phyloP scores from a whole-genome alignment of 2,888 invertebrate genomes.

The Polydesmus complanatus region DNA sequence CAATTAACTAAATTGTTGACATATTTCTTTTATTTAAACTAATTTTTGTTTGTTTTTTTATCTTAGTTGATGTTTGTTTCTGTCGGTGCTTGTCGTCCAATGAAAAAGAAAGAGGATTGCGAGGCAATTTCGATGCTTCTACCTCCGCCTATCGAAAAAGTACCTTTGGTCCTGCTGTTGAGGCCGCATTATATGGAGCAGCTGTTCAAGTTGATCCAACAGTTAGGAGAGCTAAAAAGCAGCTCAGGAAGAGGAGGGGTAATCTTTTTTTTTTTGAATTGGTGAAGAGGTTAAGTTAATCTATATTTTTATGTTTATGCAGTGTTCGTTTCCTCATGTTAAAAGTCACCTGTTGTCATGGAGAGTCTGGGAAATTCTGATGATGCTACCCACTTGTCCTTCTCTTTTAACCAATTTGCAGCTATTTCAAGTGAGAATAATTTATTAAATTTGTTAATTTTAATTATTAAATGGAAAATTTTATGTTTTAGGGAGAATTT shows the following conservation, averaged over 20 bases:
- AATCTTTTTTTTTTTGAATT: constrained; percentile 23
- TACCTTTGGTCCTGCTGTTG: constrained; percentile 70
- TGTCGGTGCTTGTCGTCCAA: constrained; percentile 55
- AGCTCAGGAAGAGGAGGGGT: constrained; percentile 55
- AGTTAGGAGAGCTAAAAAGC: constrained; percentile 71
- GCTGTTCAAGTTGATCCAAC: constrained; percentile 78
- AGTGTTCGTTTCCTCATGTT: constrained; percentile 60
- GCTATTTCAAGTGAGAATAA: constrained; percentile 25
- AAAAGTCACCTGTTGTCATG: constrained; percentile 80
- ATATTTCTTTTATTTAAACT: background rate
- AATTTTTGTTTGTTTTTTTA: constrained; percentile 4
- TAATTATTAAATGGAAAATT: background rate
- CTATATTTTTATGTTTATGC: constrained; percentile 20
- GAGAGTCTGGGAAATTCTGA: constrained; percentile 87
- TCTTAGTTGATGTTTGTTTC: constrained; percentile 73
- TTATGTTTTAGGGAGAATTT: constrained; percentile 40
- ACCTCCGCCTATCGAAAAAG: constrained; percentile 59
- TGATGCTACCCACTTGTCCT: constrained; percentile 79
- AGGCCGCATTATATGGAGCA: constrained; percentile 81
- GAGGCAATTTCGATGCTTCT: constrained; percentile 77
- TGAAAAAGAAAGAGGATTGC: constrained; percentile 47
- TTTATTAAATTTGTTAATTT: background rate
- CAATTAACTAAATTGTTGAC: too few species aligned
- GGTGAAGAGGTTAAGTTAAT: background rate
- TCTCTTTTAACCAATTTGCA: constrained; percentile 70